A percentile compares a stretch with the other conserved stretches of the same genome.
These are phyloP conservation scores for Astyanax mexicanus DNA, from an alignment of 2,797 vertebrate species.

Conservation along the genomic window DNA sequence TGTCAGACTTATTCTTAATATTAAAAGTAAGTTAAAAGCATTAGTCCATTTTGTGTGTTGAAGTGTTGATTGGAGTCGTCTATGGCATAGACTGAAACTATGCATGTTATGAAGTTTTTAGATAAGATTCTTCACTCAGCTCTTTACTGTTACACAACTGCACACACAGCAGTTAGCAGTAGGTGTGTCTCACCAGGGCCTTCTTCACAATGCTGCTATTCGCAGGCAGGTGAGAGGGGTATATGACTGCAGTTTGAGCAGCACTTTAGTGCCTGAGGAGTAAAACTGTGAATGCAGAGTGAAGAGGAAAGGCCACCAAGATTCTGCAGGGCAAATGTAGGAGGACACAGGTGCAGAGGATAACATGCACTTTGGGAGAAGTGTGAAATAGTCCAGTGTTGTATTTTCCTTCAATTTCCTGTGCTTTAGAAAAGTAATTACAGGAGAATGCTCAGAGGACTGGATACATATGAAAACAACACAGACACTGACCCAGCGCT, in stretches of 20 bases:
- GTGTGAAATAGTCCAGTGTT: not conserved
- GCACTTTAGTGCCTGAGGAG: no score
- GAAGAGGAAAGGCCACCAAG: not conserved
- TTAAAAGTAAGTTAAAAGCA: no score
- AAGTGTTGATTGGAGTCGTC: no score
- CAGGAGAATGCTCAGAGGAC: not conserved
- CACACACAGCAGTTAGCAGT: not conserved
- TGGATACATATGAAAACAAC: not conserved
- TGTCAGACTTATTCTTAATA: no score
- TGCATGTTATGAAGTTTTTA: not conserved
- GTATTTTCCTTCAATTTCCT: not conserved
- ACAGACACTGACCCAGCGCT: not conserved
- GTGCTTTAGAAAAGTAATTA: not conserved
- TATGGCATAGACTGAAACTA: not conserved
- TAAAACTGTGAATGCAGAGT: conserved; percentile 10
- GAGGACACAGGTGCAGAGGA: conserved; percentile 36
- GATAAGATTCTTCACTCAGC: no score
- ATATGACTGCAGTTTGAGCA: conserved; percentile 17
- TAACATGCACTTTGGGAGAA: conserved; percentile 32
- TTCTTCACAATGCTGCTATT: conserved; percentile 8
- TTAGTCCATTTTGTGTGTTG: no score
- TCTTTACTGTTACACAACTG: not conserved
- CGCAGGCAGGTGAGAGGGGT: conserved; percentile 19
- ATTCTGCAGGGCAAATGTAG: not conserved
- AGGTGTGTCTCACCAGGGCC: not conserved